Percentiles rank a stretch among this genome's conserved stretches.
phyloP scores from a whole-genome alignment of 2,797 vertebrate genomes.

The Siniperca scherzeri region DNA sequence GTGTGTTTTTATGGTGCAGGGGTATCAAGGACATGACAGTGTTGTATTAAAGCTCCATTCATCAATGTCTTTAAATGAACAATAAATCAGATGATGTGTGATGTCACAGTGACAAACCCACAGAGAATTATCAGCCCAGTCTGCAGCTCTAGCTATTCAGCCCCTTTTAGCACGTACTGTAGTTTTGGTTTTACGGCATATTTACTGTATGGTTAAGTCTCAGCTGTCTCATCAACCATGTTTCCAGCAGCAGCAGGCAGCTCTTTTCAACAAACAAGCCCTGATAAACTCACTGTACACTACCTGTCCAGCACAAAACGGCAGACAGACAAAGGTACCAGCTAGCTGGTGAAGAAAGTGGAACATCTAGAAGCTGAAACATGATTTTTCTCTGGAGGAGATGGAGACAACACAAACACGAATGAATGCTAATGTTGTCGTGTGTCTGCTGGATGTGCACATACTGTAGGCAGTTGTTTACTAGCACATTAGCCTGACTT shows the following conservation, averaged over 20 bases:
- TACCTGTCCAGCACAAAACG: too few species aligned
- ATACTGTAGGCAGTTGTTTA: too few species aligned
- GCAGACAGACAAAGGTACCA: not conserved
- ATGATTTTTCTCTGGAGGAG: too few species aligned
- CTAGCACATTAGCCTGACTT: too few species aligned
- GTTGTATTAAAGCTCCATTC: not conserved
- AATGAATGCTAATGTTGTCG: too few species aligned
- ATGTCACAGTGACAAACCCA: not conserved
- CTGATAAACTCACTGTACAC: too few species aligned
- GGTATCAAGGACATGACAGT: not conserved
- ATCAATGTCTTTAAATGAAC: not conserved
- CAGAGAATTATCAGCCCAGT: not conserved
- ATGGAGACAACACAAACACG: too few species aligned
- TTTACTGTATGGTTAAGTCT: too few species aligned
- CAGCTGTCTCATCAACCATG: too few species aligned
- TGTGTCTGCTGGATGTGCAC: too few species aligned
- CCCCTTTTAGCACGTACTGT: not conserved
- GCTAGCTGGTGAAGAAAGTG: not conserved
- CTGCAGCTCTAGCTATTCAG: not conserved
- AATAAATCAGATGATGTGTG: not conserved
- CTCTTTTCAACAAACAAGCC: too few species aligned
- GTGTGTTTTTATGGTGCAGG: conserved; percentile 23
- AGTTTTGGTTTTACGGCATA: not conserved
- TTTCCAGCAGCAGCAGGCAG: too few species aligned
- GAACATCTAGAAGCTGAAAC: not conserved